Evolutionary conservation across 2,888 invertebrate genomes (phyloP), one percentile per base, ranked within the genome.

Genomic region (Melipona bicolor): DNA sequence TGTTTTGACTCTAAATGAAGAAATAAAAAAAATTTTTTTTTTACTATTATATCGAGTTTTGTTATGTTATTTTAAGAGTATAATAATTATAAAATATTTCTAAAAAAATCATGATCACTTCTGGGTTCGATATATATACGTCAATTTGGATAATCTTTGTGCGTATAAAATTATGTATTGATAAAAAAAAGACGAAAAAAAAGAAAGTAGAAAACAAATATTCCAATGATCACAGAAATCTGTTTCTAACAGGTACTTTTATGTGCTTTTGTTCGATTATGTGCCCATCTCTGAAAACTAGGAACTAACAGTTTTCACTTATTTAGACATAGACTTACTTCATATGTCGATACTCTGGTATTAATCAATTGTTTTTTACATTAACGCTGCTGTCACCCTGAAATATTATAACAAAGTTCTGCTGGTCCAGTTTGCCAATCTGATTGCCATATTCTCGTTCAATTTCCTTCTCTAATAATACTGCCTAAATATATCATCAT

Each of bases 211-310:
- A 72, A 68, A 71, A 27, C 36, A 65, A 82, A 80, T 77, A 72
- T 81, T 67, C 70, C 74, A 81, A 72, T 79, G 77, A 90, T 90
- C 84, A 89, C 90, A 87, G 82, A 86, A 84, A 87, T 84, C 86
- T 85, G 88, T 78, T 88, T 79, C 73, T 64, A 87, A 89, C 92
- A 92, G 91, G 92, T 93, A 92, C 91, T 82, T 87, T 83, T 86
- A 81, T 92, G 90, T 91, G 89, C 88, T 87, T 90, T 89, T 88
- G 86, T 89, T 90, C 88, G 86, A 81, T 91, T 81, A 88, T 90
- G 87, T 91, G 90, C 92, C 91, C 89, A 91, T 91, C 88, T 89
- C 78, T 79, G 87, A 89, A 89, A 90, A 89, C 90, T 90, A 92
- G 91, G 90, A 93, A 91, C 91, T 91, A 90, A 89, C 85, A 87